Conservation (phyloP, 2,797 vertebrate genomes). For the Xiphophorus birchmanni region DNA sequence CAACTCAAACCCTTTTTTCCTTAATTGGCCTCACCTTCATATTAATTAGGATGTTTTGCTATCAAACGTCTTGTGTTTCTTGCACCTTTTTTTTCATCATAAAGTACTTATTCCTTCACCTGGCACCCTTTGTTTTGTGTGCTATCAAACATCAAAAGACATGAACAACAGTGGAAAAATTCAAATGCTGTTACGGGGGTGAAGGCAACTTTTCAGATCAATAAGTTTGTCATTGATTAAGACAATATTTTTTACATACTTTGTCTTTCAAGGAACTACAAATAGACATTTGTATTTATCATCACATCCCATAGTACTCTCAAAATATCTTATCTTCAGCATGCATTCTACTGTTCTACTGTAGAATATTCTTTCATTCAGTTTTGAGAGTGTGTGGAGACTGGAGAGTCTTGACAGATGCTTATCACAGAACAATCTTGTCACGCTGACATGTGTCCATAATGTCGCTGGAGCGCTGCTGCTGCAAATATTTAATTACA, state of each 20-base stretch:
- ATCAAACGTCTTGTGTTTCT: neutral
- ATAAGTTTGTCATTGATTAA: neutral
- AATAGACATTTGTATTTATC: neutral
- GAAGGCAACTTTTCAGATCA: neutral
- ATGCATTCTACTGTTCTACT: neutral
- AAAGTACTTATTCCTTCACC: neutral
- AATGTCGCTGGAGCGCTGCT: slow-evolving; percentile 29
- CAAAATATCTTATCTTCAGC: neutral
- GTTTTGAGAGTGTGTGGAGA: neutral
- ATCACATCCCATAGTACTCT: neutral
- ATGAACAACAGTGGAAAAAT: neutral
- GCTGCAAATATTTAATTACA: slow-evolving; percentile 64
- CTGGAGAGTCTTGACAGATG: neutral
- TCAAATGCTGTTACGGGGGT: neutral
- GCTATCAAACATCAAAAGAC: neutral
- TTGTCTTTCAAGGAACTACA: too few species aligned
- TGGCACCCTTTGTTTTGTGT: neutral
- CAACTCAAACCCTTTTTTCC: neutral
- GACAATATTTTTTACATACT: too few species aligned
- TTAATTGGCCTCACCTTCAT: neutral
- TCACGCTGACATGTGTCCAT: slow-evolving; percentile 29
- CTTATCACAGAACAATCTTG: slow-evolving; percentile 10
- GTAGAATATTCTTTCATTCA: neutral
- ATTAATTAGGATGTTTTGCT: neutral
- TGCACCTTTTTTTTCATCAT: neutral